Evolutionary conservation across 1,140 invertebrate species (phyloP).

Genomic region (Cotesia chilonis): DNA sequence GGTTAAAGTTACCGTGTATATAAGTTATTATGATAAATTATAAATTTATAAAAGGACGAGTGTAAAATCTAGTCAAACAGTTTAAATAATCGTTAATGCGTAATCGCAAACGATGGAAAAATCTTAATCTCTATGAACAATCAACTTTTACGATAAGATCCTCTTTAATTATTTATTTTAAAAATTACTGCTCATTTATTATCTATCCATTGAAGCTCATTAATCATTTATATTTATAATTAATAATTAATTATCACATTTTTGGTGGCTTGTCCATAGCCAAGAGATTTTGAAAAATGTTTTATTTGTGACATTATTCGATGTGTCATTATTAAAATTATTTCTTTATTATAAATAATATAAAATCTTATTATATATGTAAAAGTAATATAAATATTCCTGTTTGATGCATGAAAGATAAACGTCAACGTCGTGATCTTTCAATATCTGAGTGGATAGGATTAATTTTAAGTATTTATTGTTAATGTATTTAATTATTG

Average conservation of each 20-base stretch:
- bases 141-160: constrained; percentile 19
- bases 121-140: constrained; percentile 21
- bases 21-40: constrained; percentile 8
- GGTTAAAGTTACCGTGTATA: constrained; percentile 19
- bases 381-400: constrained; percentile 10
- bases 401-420: constrained; percentile 4
- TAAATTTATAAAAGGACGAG: constrained; percentile 37
- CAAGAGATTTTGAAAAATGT: neutral
- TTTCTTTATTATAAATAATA: too few species aligned
- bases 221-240: neutral
- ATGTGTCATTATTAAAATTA: constrained; percentile 4
- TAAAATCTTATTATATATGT: neutral
- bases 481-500: constrained; percentile 29
- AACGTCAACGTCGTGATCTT: constrained; percentile 14
- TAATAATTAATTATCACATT: neutral
- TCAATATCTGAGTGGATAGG: constrained; percentile 38
- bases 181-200: neutral
- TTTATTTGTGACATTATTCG: neutral
- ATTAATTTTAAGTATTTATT: constrained; percentile 51
- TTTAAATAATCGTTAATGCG: constrained; percentile 28
- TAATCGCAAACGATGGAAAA: neutral
- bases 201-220: neutral
- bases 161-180: constrained; percentile 7
- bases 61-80: constrained; percentile 50
- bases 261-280: constrained; percentile 1